phyloP scores from a whole-genome alignment of 1,140 invertebrate species.

The Drosophila malerkotliana region DNA sequence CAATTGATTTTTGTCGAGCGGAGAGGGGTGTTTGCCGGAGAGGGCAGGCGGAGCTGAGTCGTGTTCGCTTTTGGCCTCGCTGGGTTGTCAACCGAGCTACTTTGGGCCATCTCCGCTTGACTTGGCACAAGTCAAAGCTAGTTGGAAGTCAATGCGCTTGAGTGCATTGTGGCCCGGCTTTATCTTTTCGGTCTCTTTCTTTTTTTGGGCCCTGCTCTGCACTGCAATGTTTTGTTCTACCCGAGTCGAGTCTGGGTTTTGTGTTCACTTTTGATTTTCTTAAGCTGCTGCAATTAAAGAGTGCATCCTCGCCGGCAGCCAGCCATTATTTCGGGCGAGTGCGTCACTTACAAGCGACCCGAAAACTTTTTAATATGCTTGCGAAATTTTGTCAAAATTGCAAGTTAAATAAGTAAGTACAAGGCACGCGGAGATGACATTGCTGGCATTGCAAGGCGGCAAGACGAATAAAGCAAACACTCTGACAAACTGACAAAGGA shows the following conservation, averaged over 20 bases:
- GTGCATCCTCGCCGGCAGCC: conserved; percentile 32
- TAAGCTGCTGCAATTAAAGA: conserved; percentile 54
- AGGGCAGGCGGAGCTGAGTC: neutral
- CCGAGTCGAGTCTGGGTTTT: conserved; percentile 14
- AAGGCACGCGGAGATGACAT: conserved; percentile 37
- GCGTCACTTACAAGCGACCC: conserved; percentile 46
- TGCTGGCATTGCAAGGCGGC: conserved; percentile 17
- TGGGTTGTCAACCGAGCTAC: conserved; percentile 48
- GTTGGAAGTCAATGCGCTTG: conserved; percentile 52
- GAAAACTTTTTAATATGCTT: conserved; percentile 70
- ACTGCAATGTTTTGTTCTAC: conserved; percentile 5
- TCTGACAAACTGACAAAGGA: conserved; percentile 39
- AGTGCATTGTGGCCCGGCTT: conserved; percentile 50
- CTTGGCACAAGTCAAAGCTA: conserved; percentile 54
- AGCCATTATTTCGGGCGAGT: conserved; percentile 63
- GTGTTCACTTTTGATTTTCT: conserved; percentile 58
- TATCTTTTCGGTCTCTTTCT: conserved; percentile 21
- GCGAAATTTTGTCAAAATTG: conserved; percentile 52
- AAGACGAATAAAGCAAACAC: conserved; percentile 48
- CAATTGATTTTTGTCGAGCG: conserved; percentile 44
- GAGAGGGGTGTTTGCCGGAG: conserved; percentile 2
- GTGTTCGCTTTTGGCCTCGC: conserved; percentile 6
- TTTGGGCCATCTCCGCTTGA: conserved; percentile 46
- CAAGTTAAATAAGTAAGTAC: conserved; percentile 65
- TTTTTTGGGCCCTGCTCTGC: neutral